Base-by-base conservation (phyloP, 2,113 vertebrate genomes). In the Pagrus major region DNA sequence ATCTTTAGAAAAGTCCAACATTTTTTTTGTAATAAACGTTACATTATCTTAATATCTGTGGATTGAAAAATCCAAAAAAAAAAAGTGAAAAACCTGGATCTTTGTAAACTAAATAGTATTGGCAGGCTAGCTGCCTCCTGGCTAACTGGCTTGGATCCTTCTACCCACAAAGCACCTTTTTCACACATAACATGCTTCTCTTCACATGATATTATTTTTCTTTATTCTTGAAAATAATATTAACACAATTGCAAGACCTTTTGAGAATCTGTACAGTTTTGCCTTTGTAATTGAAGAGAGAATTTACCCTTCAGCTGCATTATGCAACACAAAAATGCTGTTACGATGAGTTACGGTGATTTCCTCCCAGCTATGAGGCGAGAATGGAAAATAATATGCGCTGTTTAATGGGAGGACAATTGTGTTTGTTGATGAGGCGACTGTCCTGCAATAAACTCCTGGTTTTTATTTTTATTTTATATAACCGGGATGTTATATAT, bases 121-220 rank as follows among this genome's bases (percentile, higher is more conserved):
- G 84, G 83, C 76, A 73, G 75, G 60, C 67, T 77, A 76, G 78
- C 82, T 78, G 75, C 85, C 73, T 86, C 88, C 77, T 88, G 88
- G 78, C 84, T 84, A 71, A 80, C 73, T 78, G 83, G 72, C 87
- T 76, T 76, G 54, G 73, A 76, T 87, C 73, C 78, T 65, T 86
- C 80, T 80, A 69, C 49, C 85, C 86, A 84, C 85, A 87, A 89
- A 84, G 70, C 71, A 84, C 80, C 78, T 82, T 85, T 83, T 83
- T 78, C 65, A 85, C 83, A 85, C 86, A 63, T 84, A 75, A 79
- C 64, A 58, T 61, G 68, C 78, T 85, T 84, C 31, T 78, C 63
- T 72, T 78, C 54, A 67, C 71, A 61, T 80, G 68, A 41, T 64
- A 35, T 66, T 52, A 25, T 49, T 55, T 60, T 71, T 76, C 85